Conservation (phyloP, 1,140 invertebrate genomes). For the Conopomorpha cramerella region DNA sequence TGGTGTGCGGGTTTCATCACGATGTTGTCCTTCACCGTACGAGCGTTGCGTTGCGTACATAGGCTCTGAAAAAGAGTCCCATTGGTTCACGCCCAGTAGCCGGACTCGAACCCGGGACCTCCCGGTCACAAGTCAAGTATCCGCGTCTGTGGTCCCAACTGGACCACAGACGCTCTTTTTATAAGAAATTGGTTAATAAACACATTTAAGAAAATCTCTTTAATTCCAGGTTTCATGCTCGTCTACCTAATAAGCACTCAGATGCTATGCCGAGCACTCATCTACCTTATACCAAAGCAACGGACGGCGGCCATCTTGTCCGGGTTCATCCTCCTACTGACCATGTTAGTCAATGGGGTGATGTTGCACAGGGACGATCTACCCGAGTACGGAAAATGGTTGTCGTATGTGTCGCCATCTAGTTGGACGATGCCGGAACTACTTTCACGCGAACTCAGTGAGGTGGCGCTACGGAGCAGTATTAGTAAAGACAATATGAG, state of each 20-base stretch:
- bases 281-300: slow-evolving; percentile 67
- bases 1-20: no score
- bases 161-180: no score
- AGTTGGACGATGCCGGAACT: slow-evolving; percentile 75
- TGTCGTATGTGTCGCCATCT: slow-evolving; percentile 73
- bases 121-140: no score
- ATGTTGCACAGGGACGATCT: slow-evolving; percentile 74
- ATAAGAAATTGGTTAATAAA: no score
- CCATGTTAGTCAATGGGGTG: slow-evolving; percentile 72
- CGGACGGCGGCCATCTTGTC: slow-evolving; percentile 63
- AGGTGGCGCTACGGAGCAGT: slow-evolving; percentile 54
- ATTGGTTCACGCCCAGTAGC: no score
- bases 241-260: slow-evolving; percentile 76
- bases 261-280: slow-evolving; percentile 70
- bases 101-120: no score
- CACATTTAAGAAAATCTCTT: no score
- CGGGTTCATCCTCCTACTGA: slow-evolving; percentile 66
- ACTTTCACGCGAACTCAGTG: slow-evolving; percentile 68
- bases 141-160: no score
- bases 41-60: no score
- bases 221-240: slow-evolving; percentile 72
- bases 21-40: no score
- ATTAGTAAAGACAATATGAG: slow-evolving; percentile 59
- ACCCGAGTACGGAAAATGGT: slow-evolving; percentile 67
- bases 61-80: no score